A percentile compares a stretch with the other conserved stretches of the same genome.
phyloP scores from a whole-genome alignment of 2,888 invertebrate genomes.

The Meta bourneti region DNA sequence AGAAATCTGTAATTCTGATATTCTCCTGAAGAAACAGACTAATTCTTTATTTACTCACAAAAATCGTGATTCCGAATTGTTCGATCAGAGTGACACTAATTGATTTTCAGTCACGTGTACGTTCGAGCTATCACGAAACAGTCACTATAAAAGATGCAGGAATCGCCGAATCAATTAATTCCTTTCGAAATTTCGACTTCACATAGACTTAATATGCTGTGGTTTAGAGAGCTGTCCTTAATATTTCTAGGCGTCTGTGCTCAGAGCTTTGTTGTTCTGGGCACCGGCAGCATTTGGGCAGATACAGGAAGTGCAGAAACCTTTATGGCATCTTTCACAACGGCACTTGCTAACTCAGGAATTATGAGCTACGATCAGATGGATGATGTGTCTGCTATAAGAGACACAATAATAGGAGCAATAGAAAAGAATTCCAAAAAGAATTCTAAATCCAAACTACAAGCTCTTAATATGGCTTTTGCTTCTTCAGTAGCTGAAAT shows the following conservation, averaged over 20 bases:
- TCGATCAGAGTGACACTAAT: background rate
- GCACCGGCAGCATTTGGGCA: background rate
- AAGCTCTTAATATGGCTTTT: conserved; percentile 45
- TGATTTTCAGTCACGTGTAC: background rate
- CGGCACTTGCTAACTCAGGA: background rate
- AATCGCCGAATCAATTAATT: background rate
- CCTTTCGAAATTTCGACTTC: background rate
- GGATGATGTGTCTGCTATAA: conserved; percentile 8
- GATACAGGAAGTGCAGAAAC: background rate
- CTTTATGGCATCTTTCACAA: background rate
- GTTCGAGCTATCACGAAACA: background rate
- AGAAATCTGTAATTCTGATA: background rate
- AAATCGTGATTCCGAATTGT: background rate
- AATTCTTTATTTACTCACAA: background rate
- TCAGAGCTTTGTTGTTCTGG: background rate
- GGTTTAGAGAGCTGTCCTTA: background rate
- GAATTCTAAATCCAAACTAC: background rate
- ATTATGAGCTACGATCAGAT: background rate
- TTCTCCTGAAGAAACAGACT: background rate
- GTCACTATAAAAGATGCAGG: background rate
- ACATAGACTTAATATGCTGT: background rate
- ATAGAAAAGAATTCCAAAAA: background rate
- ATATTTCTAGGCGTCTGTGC: background rate
- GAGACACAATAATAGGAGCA: background rate
- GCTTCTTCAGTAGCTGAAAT: conserved; percentile 43